Conservation (phyloP, 1,140 invertebrate species). For the Aphidius ervi region DNA sequence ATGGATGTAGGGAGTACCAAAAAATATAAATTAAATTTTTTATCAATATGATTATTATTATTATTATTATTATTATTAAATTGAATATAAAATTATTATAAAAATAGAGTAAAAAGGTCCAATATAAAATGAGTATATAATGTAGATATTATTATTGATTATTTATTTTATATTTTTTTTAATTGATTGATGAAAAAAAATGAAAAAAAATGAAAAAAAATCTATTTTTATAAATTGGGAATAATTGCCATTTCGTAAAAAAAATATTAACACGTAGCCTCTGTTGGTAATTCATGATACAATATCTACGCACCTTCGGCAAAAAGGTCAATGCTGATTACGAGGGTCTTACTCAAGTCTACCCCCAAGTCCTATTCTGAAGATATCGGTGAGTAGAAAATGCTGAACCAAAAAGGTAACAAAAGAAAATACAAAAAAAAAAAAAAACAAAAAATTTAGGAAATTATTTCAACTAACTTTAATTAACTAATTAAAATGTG, state of each 20-base stretch:
- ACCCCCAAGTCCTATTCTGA: slow-evolving; percentile 53
- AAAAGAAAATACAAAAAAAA: slow-evolving; percentile 37
- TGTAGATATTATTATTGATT: background rate
- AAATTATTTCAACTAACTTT: background rate
- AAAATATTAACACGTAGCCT: slow-evolving; percentile 56
- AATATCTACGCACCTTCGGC: slow-evolving; percentile 54
- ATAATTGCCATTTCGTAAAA: slow-evolving; percentile 52
- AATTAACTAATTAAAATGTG: too few species aligned
- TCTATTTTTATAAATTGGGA: slow-evolving; percentile 49
- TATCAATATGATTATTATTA: slow-evolving; percentile 19
- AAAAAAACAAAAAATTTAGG: slow-evolving; percentile 11
- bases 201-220: slow-evolving; percentile 12
- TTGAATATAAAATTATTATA: background rate
- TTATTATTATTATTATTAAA: slow-evolving; percentile 15
- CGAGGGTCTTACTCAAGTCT: slow-evolving; percentile 53
- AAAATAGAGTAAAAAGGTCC: background rate
- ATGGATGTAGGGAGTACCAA: background rate
- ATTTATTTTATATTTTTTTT: background rate
- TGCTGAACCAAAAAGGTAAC: slow-evolving; percentile 49
- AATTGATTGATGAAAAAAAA: slow-evolving; percentile 4
- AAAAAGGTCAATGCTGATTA: slow-evolving; percentile 52
- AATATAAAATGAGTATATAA: slow-evolving; percentile 15
- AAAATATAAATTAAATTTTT: background rate
- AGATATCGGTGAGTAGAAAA: slow-evolving; percentile 53
- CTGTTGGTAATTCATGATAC: slow-evolving; percentile 57